Conservation (phyloP, 2,113 vertebrate species). For the Rhodinocichla rosea region DNA sequence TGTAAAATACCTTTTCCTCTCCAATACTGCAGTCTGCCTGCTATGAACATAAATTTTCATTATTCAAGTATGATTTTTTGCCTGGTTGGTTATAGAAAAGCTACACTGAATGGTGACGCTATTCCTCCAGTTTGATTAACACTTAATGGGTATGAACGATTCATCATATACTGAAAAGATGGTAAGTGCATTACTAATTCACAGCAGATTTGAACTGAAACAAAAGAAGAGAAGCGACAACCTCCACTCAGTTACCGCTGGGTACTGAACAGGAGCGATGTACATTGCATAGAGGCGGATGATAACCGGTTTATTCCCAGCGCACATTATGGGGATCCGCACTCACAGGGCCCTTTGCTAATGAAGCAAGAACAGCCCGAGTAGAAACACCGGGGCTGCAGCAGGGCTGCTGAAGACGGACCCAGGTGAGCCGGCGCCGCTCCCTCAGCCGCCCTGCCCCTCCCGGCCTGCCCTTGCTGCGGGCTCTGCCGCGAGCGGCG, state of each 20-base stretch:
- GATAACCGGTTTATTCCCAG: background rate
- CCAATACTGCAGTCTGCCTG: background rate
- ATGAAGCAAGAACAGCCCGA: background rate
- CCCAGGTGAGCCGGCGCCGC: background rate
- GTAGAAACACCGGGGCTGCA: background rate
- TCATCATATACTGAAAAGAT: background rate
- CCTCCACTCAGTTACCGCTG: background rate
- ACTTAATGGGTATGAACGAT: background rate
- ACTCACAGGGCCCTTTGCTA: background rate
- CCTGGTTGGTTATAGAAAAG: background rate
- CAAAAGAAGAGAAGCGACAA: background rate
- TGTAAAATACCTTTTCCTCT: background rate
- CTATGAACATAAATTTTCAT: background rate
- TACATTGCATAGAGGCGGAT: rapidly evolving
- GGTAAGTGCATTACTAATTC: background rate
- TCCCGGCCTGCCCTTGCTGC: background rate
- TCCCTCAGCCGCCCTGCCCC: background rate
- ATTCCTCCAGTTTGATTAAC: background rate
- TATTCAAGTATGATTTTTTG: background rate
- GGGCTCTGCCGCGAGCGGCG: background rate
- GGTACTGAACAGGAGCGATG: background rate
- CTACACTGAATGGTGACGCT: background rate
- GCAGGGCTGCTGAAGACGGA: background rate
- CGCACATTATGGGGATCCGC: rapidly evolving
- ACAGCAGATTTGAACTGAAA: background rate